Evolutionary conservation across 1,140 invertebrate species (phyloP).

Genomic region (Diachasmimorpha longicaudata): DNA sequence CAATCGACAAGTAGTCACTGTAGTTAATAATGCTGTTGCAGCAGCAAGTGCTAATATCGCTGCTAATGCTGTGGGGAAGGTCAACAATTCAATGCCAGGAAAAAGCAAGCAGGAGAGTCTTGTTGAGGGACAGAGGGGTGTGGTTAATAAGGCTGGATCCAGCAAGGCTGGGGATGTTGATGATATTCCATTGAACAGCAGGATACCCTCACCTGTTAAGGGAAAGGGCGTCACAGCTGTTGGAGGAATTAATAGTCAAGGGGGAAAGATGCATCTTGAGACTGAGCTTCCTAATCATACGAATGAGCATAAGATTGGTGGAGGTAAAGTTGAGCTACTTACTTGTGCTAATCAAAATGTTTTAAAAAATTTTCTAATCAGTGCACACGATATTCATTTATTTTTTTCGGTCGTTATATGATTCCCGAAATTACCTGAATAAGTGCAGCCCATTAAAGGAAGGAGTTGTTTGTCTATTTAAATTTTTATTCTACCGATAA

Average conservation of each 20-base stretch:
- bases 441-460: too few relatives aligned
- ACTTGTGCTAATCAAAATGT: background rate
- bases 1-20: slow-evolving; percentile 55
- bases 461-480: too few relatives aligned
- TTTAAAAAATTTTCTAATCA: background rate
- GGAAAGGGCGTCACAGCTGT: slow-evolving; percentile 49
- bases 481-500: too few relatives aligned
- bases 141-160: slow-evolving; percentile 45
- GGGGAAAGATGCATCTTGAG: slow-evolving; percentile 33
- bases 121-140: slow-evolving; percentile 43
- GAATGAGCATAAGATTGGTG: slow-evolving; percentile 61
- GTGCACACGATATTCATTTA: too few relatives aligned
- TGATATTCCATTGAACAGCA: slow-evolving; percentile 59
- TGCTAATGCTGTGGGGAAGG: slow-evolving; percentile 42
- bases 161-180: slow-evolving; percentile 56
- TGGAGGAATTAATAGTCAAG: slow-evolving; percentile 49
- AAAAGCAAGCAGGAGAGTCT: slow-evolving; percentile 57
- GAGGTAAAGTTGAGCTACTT: slow-evolving; percentile 46
- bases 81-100: slow-evolving; percentile 56
- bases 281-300: slow-evolving; percentile 55
- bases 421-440: too few relatives aligned
- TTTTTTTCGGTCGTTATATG: too few relatives aligned
- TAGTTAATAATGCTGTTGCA: background rate
- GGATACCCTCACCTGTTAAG: slow-evolving; percentile 60
- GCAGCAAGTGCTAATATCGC: too few relatives aligned